A percentile compares a stretch with the other conserved stretches of the same genome.
phyloP scores from a whole-genome alignment of 2,113 vertebrate genomes.

The Catharus minimus region DNA sequence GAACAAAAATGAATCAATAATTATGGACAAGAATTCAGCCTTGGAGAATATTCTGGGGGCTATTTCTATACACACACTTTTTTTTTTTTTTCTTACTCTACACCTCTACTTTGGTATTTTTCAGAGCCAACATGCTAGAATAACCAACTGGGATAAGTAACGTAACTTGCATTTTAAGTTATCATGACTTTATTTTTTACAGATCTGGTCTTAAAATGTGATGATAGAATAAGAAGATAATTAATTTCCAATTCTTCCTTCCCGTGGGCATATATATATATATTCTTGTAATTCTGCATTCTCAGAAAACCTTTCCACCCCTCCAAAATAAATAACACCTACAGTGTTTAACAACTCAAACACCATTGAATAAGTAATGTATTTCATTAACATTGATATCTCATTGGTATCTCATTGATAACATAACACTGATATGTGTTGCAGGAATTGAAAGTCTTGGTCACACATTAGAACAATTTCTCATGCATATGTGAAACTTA shows the following conservation, averaged over 20 bases:
- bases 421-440: not conserved
- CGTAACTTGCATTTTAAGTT: not conserved
- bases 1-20: not conserved
- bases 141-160: not conserved
- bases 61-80: not conserved
- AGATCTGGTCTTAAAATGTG: not conserved
- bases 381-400: not conserved
- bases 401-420: not conserved
- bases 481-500: not conserved
- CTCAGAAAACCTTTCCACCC: fast-evolving
- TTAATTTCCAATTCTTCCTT: not conserved
- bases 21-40: not conserved
- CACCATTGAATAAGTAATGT: not conserved
- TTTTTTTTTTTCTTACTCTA: not conserved
- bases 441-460: not conserved
- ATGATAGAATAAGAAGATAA: not conserved
- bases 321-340: fast-evolving
- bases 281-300: not conserved
- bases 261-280: not conserved
- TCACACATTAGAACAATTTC: not conserved
- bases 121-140: not conserved
- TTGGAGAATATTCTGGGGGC: not conserved
- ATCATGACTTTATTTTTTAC: not conserved
- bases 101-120: not conserved
- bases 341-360: not conserved